Evolutionary conservation across 2,888 invertebrate species (phyloP).

Genomic region (Andrena trimmerana): DNA sequence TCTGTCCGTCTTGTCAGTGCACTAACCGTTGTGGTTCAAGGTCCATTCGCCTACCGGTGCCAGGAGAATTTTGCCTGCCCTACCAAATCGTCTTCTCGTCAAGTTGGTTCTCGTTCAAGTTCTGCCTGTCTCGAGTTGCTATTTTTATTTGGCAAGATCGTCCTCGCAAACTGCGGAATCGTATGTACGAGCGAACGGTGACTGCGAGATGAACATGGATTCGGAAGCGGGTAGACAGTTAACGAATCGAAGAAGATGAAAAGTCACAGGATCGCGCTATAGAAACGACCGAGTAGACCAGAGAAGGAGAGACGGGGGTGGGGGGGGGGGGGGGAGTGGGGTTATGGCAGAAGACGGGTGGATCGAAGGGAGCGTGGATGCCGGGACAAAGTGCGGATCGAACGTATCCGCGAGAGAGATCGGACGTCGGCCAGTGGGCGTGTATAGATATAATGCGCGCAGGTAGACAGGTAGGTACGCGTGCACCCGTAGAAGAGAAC

Average conservation of each 20-base stretch:
- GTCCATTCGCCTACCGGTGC: slow-evolving; percentile 40
- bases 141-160: too few species aligned
- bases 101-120: too few species aligned
- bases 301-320: not conserved
- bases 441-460: slow-evolving; percentile 53
- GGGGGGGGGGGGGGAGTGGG: not conserved
- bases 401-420: slow-evolving; percentile 69
- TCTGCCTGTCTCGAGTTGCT: too few species aligned
- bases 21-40: slow-evolving; percentile 26
- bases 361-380: slow-evolving; percentile 32
- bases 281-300: not conserved
- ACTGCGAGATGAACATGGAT: slow-evolving; percentile 4
- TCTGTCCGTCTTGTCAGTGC: not conserved
- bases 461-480: slow-evolving; percentile 58
- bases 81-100: too few species aligned
- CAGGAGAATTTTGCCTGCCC: slow-evolving; percentile 14
- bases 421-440: slow-evolving; percentile 61
- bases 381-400: slow-evolving; percentile 63
- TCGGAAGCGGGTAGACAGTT: not conserved
- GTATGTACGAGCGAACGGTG: too few species aligned
- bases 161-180: too few species aligned
- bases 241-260: not conserved
- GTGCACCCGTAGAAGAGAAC: slow-evolving; percentile 35
- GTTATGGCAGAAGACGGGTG: not conserved
- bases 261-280: not conserved